phyloP scores from a whole-genome alignment of 2,797 vertebrate genomes.

The Coreius guichenoti region DNA sequence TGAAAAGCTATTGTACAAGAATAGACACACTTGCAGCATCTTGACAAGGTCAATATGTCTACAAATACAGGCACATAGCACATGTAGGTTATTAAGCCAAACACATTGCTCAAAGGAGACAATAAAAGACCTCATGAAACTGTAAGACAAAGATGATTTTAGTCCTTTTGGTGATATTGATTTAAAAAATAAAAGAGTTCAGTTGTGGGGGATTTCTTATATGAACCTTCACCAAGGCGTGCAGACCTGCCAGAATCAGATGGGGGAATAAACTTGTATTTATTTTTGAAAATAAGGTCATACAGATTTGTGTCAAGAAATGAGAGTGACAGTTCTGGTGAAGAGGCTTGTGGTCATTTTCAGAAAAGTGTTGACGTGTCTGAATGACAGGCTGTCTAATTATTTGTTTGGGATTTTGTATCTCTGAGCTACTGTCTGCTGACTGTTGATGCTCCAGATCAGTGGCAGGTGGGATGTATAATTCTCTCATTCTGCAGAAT shows the following conservation, averaged over 20 bases:
- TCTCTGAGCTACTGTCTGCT: conserved; percentile 12
- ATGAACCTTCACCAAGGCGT: neutral
- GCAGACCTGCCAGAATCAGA: neutral
- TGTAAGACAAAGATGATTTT: neutral
- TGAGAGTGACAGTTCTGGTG: neutral
- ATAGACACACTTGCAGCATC: neutral
- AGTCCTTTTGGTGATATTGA: neutral
- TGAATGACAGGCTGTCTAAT: conserved; percentile 23
- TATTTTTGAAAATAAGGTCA: conserved; percentile 19
- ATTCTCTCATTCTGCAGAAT: neutral
- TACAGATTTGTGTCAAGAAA: conserved; percentile 13
- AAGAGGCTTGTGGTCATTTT: neutral
- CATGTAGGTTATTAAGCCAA: conserved; percentile 57
- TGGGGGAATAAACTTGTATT: neutral
- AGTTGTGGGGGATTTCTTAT: neutral
- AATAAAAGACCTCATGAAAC: neutral
- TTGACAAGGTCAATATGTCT: conserved; percentile 15
- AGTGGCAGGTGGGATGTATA: neutral
- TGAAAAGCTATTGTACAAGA: neutral
- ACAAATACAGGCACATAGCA: conserved; percentile 65
- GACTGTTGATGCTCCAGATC: neutral
- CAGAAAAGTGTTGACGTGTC: neutral
- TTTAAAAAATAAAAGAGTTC: neutral
- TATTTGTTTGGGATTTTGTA: neutral
- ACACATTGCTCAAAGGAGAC: conserved; percentile 64